Evolutionary conservation across 1,140 invertebrate species (phyloP), one percentile per base, ranked within the genome.

Genomic region (Eriocheir sinensis): DNA sequence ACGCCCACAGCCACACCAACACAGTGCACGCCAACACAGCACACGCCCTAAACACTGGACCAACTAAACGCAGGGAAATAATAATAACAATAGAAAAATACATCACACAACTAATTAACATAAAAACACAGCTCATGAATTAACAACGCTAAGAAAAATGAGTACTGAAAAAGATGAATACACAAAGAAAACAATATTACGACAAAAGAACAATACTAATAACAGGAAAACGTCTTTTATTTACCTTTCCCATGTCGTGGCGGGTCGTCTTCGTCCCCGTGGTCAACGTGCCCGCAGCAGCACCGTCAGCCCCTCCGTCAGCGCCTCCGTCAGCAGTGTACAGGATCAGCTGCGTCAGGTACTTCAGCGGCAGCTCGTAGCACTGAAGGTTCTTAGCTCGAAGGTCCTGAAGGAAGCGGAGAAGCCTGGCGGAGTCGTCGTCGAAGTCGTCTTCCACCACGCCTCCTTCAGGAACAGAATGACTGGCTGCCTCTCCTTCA

Each of bases 311-410:
- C 4, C 44, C 44, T n/a, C 60, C 60, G 27, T 72, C 60, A 72
- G 60, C 60, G 60, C n/a, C 60, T 0, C 60, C 60, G 60, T 72
- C 60, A 72, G 60, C 21, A 72, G 60, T n/a, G 21, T 72, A 72
- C 21, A 72, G 3, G 4, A 72, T 21, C 21, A 94, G 32, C 81
- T 88, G 60, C 81, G 83, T 41, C 48, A 94, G 81, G 83, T 83
- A 94, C 32, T n/a, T 83, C 15, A 94, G 27, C 2, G 94, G 60
- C 41, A 91, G 48, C 9, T 83, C 17, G 81, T 94, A 94, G 53
- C 94, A 94, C 53, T 36, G 72, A 0, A 60, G n/a, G 44, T 94
- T 94, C 90, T 90, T 83, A 32, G 83, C 36, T 38, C 80, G 89
- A 6, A 94, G 30, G 0, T 80, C 40, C 1, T 27, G 30, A 80